phyloP scores from a whole-genome alignment of 2,113 vertebrate species.

The Coturnix japonica region DNA sequence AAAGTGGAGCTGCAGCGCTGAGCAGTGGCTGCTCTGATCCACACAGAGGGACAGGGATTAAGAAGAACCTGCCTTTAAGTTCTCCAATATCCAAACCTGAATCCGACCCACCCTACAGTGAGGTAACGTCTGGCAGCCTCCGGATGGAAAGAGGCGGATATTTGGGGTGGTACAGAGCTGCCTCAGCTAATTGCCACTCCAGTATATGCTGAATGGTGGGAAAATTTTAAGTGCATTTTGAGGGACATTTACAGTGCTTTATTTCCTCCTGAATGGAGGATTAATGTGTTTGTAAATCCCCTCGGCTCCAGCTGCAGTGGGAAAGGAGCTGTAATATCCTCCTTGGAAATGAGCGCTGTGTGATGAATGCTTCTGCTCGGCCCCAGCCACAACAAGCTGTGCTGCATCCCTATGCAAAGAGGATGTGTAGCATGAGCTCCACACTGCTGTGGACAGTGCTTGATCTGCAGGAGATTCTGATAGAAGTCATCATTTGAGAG shows the following conservation, averaged over 20 bases:
- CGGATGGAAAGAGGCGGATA: conserved; percentile 4
- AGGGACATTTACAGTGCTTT: background rate
- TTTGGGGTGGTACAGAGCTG: background rate
- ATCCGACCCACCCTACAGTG: background rate
- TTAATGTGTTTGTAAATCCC: conserved; percentile 18
- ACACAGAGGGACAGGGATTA: background rate
- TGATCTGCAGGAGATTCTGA: rapidly evolving
- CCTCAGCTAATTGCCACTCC: conserved; percentile 14
- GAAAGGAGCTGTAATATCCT: background rate
- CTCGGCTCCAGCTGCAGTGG: background rate
- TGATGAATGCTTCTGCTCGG: conserved; percentile 2
- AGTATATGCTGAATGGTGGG: background rate
- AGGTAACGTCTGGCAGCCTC: background rate
- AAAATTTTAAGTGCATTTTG: background rate
- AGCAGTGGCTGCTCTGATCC: background rate
- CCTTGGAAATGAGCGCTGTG: background rate
- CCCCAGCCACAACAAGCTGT: background rate
- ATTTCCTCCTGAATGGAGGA: conserved; percentile 39
- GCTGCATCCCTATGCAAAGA: no score
- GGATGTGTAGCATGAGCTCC: background rate
- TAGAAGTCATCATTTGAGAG: background rate
- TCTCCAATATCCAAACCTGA: background rate
- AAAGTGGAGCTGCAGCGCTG: background rate
- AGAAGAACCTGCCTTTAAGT: background rate
- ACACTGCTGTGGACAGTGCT: rapidly evolving